A percentile compares a stretch with the other conserved stretches of the same genome.
phyloP scores from a whole-genome alignment of 2,888 invertebrate species.

The Mesopsocus fuscifrons region DNA sequence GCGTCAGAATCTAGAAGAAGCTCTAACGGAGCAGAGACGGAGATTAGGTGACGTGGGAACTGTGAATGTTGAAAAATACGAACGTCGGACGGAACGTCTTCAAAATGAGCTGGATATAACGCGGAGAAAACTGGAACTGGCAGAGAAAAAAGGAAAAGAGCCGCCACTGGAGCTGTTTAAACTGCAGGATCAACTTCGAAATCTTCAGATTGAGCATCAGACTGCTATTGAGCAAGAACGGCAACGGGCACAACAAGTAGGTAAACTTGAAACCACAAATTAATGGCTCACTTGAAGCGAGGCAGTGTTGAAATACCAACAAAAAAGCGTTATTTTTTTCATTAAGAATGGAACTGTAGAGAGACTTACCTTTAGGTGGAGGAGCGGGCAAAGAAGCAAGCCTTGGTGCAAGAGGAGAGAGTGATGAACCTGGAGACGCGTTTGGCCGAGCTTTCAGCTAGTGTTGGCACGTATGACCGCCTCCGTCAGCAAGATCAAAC shows the following conservation, averaged over 20 bases:
- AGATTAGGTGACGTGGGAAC: conserved; percentile 22
- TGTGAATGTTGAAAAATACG: conserved; percentile 18
- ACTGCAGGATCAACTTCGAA: conserved; percentile 50
- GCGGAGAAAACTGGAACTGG: conserved; percentile 34
- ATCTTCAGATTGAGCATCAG: conserved; percentile 52
- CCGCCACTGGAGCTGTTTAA: conserved; percentile 43
- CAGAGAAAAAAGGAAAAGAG: conserved; percentile 18
- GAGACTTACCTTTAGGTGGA: no score
- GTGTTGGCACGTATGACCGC: conserved; percentile 58
- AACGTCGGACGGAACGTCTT: conserved; percentile 26
- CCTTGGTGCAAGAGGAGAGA: conserved; percentile 52
- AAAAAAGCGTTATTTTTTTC: no score
- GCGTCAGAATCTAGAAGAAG: conserved; percentile 53
- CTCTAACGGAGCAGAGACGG: conserved; percentile 32
- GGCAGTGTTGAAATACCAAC: no score
- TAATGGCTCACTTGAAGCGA: no score
- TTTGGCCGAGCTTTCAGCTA: conserved; percentile 58
- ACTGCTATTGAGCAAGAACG: conserved; percentile 50
- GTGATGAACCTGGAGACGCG: conserved; percentile 56
- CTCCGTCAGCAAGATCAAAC: conserved; percentile 49
- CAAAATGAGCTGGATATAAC: conserved; percentile 43
- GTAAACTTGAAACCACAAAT: no score
- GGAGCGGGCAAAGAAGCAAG: conserved; percentile 43
- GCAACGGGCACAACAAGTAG: conserved; percentile 47
- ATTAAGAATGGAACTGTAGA: no score